A percentile compares a stretch with the other conserved stretches of the same genome.
Conservation (phyloP, 1,140 invertebrate species). For the Condylostylus longicornis region DNA sequence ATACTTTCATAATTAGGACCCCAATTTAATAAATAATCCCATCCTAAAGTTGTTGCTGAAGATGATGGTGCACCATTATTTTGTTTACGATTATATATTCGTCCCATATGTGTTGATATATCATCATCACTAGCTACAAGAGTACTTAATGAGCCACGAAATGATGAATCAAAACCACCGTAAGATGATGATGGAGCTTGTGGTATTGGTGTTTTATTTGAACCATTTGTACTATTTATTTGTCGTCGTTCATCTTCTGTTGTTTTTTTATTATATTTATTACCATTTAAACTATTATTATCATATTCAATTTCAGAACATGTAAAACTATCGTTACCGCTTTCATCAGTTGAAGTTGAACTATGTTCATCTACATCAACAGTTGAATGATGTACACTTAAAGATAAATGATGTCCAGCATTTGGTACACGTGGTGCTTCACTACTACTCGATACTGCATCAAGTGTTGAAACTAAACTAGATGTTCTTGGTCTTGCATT, state of each 20-base stretch:
- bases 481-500: constrained; percentile 73
- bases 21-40: constrained; percentile 92
- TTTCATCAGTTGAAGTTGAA: constrained; percentile 83
- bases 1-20: constrained; percentile 89
- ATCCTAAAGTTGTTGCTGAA: constrained; percentile 55
- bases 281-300: constrained; percentile 64
- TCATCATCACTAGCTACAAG: constrained; percentile 86
- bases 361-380: constrained; percentile 57
- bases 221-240: constrained; percentile 36
- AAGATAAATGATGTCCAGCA: constrained; percentile 42
- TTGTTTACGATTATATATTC: constrained; percentile 55
- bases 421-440: constrained; percentile 56
- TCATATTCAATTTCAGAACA: constrained; percentile 97
- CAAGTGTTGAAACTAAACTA: constrained; percentile 79
- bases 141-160: constrained; percentile 81
- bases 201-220: constrained; percentile 37
- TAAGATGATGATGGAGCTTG: constrained; percentile 57
- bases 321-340: constrained; percentile 92
- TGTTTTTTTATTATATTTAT: constrained; percentile 63
- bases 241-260: constrained; percentile 44
- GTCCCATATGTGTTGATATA: constrained; percentile 53
- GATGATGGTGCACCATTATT: constrained; percentile 58
- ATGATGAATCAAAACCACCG: constrained; percentile 85
- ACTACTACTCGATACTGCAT: constrained; percentile 83
- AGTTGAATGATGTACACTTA: constrained; percentile 46